These are phyloP conservation scores for Chaenodraco wilsoni DNA, from an alignment of 2,797 vertebrate species.

Conservation along the genomic window DNA sequence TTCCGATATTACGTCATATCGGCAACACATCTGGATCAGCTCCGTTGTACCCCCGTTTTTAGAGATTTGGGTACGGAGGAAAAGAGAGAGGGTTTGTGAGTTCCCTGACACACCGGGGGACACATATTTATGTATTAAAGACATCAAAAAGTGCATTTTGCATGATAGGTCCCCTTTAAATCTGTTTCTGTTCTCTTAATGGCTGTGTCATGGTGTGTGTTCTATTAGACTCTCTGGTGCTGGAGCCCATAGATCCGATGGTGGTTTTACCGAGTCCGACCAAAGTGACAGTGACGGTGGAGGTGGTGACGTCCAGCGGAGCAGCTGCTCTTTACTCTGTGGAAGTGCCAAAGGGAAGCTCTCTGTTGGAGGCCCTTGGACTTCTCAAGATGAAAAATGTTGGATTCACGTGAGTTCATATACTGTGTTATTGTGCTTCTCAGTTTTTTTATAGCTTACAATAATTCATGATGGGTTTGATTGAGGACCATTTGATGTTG, in stretches of 20 bases:
- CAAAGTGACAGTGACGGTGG: conserved; percentile 65
- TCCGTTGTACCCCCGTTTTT: no score
- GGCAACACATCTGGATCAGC: no score
- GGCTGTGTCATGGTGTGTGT: conserved; percentile 5
- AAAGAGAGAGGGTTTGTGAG: no score
- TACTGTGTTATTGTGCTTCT: background rate
- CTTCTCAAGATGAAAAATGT: conserved; percentile 61
- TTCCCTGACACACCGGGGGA: no score
- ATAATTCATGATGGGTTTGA: background rate
- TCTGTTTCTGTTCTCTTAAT: background rate
- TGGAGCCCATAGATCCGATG: conserved; percentile 49
- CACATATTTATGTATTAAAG: no score
- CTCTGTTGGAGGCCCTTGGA: conserved; percentile 85
- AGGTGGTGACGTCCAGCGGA: conserved; percentile 77
- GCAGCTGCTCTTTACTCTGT: conserved; percentile 69
- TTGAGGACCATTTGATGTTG: conserved; percentile 1
- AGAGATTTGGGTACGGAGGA: no score
- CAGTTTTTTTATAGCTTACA: background rate
- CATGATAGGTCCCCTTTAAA: no score
- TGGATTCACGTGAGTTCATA: conserved; percentile 79
- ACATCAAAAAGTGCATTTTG: no score
- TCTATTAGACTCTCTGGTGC: conserved; percentile 77
- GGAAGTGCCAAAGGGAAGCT: conserved; percentile 64
- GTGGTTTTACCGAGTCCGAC: conserved; percentile 35
- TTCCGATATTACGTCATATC: no score